Percentiles rank a stretch among this genome's conserved stretches.
phyloP scores from a whole-genome alignment of 2,888 invertebrate species.

The Catocala fraxini region DNA sequence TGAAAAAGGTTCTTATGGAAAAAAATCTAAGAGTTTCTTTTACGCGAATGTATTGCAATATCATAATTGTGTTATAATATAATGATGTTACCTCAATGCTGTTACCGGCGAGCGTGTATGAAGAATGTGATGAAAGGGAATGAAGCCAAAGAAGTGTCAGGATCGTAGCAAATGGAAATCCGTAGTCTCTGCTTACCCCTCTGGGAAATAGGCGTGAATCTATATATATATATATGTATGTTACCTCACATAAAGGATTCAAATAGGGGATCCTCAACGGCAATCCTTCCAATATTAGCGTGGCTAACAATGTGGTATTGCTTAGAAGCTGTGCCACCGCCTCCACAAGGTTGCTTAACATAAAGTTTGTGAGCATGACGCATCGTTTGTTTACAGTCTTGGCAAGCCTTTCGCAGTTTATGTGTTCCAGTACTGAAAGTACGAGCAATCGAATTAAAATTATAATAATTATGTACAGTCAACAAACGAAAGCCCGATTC shows the following conservation, averaged over 20 bases:
- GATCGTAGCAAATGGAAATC: too few species aligned
- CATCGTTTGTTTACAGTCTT: constrained; percentile 89
- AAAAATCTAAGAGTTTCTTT: too few species aligned
- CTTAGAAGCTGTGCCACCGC: constrained; percentile 89
- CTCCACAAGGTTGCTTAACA: constrained; percentile 90
- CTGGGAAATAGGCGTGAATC: too few species aligned
- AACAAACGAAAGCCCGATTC: too few species aligned
- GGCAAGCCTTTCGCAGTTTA: constrained; percentile 87
- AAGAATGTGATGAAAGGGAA: too few species aligned
- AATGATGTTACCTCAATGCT: constrained; percentile 75
- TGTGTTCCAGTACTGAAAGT: constrained; percentile 80
- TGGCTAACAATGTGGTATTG: constrained; percentile 88
- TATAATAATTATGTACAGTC: too few species aligned
- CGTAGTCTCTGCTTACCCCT: too few species aligned
- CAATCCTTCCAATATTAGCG: constrained; percentile 90
- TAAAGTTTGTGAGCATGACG: constrained; percentile 90
- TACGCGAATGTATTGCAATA: too few species aligned
- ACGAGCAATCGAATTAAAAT: not conserved
- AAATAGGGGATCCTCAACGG: constrained; percentile 91
- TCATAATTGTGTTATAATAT: too few species aligned
- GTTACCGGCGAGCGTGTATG: too few species aligned
- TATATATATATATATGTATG: not conserved
- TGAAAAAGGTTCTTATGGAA: too few species aligned
- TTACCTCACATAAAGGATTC: constrained; percentile 87
- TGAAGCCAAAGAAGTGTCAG: too few species aligned